phyloP scores from a whole-genome alignment of 2,113 vertebrate genomes.

The Neolamprologus caudopunctatus region DNA sequence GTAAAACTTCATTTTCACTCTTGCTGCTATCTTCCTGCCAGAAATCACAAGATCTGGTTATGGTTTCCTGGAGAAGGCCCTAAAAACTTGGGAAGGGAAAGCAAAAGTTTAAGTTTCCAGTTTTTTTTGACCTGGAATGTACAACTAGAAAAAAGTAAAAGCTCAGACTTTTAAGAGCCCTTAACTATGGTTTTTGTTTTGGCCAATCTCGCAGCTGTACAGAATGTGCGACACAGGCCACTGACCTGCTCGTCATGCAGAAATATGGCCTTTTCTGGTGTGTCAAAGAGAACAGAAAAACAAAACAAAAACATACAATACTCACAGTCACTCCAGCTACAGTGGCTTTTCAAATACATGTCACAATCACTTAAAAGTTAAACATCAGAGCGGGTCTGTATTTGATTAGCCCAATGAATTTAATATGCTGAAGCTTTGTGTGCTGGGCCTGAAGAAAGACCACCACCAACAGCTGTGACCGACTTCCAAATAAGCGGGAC shows the following conservation, averaged over 20 bases:
- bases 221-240: not conserved
- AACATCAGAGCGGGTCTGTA: not conserved
- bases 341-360: not conserved
- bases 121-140: not conserved
- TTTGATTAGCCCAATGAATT: not conserved
- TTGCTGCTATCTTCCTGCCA: not conserved
- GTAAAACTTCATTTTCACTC: not conserved
- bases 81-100: not conserved
- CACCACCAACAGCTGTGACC: conserved; percentile 7
- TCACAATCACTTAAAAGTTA: not conserved
- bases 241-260: not conserved
- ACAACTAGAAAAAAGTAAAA: conserved; percentile 3
- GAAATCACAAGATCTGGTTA: not conserved
- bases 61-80: not conserved
- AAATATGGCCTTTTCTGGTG: not conserved
- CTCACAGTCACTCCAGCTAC: not conserved
- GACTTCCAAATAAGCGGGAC: not conserved
- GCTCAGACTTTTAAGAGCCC: not conserved
- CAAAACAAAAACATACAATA: not conserved
- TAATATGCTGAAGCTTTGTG: not conserved
- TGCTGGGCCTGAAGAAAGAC: not conserved
- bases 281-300: not conserved
- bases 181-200: not conserved
- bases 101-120: not conserved
- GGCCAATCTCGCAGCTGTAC: not conserved